Conservation (phyloP, 37 sponge, comb jelly and placozoan species). For the Beroe forskalii region DNA sequence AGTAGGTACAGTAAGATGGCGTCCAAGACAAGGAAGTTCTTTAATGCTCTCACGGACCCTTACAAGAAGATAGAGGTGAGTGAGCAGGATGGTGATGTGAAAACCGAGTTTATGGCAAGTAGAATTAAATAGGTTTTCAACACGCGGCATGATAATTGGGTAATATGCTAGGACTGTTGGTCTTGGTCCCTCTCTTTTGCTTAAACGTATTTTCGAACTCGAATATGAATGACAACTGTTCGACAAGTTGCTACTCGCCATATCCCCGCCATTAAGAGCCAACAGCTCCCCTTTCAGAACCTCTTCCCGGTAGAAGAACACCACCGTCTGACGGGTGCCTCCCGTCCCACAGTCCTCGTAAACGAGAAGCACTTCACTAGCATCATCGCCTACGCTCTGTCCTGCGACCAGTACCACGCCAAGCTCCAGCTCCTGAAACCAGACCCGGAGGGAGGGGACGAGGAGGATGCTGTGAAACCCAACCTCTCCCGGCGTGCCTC, state of each 20-base stretch:
- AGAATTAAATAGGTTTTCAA: too few relatives aligned
- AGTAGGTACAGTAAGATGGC: conserved; percentile 49
- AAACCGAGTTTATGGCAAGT: too few relatives aligned
- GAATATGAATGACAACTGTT: too few relatives aligned
- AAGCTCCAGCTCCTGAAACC: conserved; percentile 68
- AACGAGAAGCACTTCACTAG: conserved; percentile 95
- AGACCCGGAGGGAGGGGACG: background rate
- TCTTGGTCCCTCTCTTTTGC: too few relatives aligned
- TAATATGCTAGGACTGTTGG: too few relatives aligned
- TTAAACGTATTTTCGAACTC: too few relatives aligned
- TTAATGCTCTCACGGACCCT: conserved; percentile 29
- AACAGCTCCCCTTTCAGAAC: background rate
- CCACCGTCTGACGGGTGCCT: conserved; percentile 18
- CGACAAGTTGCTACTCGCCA: too few relatives aligned
- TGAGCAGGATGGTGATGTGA: too few relatives aligned
- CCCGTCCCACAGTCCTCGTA: conserved; percentile 66
- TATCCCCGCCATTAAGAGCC: background rate
- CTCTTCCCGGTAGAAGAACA: conserved; percentile 60
- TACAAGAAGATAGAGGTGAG: conserved; percentile 43
- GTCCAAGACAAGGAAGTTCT: conserved; percentile 3
- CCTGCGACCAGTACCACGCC: conserved; percentile 75
- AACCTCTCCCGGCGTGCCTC: background rate
- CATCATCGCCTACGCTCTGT: conserved; percentile 92
- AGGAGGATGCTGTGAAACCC: background rate
- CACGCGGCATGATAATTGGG: too few relatives aligned